Evolutionary conservation across 92 coral and sea anemone genomes (phyloP).

Genomic region (Virgularia gustaviana): DNA sequence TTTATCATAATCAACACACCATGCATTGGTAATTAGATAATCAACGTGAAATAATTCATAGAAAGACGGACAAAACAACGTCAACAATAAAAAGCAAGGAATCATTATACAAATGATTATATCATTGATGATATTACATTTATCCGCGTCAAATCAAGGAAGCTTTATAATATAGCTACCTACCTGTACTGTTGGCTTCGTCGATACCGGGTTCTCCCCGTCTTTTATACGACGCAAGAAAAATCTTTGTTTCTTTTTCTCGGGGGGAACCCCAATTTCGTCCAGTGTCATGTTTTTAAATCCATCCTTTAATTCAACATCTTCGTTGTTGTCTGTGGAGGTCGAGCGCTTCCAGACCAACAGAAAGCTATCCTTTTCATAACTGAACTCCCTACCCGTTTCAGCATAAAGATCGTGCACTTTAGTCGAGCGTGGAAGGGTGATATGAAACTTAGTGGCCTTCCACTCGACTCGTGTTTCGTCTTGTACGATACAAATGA

Average conservation of each 20-base stretch:
- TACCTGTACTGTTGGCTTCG: constrained; percentile 42
- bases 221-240: constrained; percentile 71
- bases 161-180: not conserved
- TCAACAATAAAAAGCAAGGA: too few relatives aligned
- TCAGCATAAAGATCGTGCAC: constrained; percentile 43
- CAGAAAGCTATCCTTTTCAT: constrained; percentile 67
- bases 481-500: constrained; percentile 78
- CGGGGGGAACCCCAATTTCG: constrained; percentile 69
- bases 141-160: not conserved
- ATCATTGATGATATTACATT: too few relatives aligned
- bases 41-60: too few relatives aligned
- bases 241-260: constrained; percentile 70
- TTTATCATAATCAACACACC: too few relatives aligned
- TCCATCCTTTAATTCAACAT: constrained; percentile 58
- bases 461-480: constrained; percentile 79
- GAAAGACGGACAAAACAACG: too few relatives aligned
- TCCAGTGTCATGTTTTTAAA: constrained; percentile 56
- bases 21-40: too few relatives aligned
- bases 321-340: constrained; percentile 45
- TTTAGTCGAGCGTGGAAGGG: constrained; percentile 18
- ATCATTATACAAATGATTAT: too few relatives aligned
- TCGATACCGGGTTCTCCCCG: constrained; percentile 60
- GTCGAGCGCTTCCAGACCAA: constrained; percentile 46
- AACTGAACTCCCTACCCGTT: constrained; percentile 29
- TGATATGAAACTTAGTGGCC: constrained; percentile 23